Conservation (phyloP, 2,113 vertebrate genomes). For the Cheirogaleus medius region DNA sequence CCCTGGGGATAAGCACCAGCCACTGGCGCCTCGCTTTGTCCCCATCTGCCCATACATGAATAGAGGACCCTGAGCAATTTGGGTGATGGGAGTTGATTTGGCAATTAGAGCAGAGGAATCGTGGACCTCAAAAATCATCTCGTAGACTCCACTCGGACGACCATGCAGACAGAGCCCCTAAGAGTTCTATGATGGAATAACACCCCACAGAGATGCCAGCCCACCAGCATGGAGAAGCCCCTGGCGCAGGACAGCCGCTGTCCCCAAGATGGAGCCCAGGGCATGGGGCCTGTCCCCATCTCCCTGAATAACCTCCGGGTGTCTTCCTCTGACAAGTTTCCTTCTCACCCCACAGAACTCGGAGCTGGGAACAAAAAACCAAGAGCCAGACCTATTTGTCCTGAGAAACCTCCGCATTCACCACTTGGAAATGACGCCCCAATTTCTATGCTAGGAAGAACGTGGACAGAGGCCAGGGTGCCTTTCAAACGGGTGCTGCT, state of each 20-base stretch:
- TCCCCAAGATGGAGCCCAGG: neutral
- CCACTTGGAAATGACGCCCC: neutral
- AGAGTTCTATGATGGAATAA: neutral
- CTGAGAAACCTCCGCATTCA: neutral
- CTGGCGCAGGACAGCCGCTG: neutral
- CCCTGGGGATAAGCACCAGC: neutral
- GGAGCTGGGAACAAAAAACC: neutral
- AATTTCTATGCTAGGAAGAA: neutral
- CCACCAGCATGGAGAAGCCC: neutral
- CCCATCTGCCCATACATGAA: accelerated
- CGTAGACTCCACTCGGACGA: neutral
- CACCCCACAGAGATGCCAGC: neutral
- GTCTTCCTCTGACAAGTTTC: neutral
- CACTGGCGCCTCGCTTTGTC: accelerated
- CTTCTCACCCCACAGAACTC: slow-evolving; percentile 11
- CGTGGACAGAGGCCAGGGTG: neutral
- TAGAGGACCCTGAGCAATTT: accelerated
- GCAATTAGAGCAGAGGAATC: neutral
- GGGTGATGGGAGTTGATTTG: accelerated
- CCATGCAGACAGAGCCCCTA: neutral
- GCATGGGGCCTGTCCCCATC: neutral
- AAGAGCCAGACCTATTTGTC: too few species aligned
- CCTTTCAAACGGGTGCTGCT: neutral
- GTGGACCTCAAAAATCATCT: neutral
- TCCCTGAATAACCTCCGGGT: neutral